A percentile compares a stretch with the other conserved stretches of the same genome.
phyloP scores from a whole-genome alignment of 2,797 vertebrate genomes.

The Schizopygopsis pylzovi region DNA sequence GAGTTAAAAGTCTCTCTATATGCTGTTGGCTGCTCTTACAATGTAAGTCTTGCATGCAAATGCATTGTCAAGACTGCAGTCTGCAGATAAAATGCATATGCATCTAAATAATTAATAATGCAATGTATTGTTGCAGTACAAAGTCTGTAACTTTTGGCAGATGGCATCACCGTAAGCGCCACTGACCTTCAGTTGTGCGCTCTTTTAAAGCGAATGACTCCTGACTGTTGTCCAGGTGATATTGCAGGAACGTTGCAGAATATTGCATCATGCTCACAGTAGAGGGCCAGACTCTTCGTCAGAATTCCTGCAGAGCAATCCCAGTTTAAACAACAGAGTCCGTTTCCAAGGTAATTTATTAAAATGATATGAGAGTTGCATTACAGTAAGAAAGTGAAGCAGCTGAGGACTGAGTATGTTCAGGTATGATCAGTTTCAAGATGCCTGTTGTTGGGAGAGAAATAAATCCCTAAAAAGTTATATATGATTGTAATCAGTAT shows the following conservation, averaged over 20 bases:
- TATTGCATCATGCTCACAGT: conserved; percentile 38
- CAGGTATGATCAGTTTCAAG: too few relatives aligned
- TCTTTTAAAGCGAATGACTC: background rate
- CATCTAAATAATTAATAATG: conserved; percentile 3
- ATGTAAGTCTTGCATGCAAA: background rate
- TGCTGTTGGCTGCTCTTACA: background rate
- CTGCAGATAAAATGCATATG: background rate
- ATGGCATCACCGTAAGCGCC: background rate
- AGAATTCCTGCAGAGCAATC: background rate
- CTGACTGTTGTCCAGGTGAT: conserved; percentile 44
- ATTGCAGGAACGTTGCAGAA: conserved; percentile 29
- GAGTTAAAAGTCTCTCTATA: background rate
- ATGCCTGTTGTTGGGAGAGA: too few relatives aligned
- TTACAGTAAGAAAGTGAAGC: background rate
- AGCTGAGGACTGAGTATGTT: too few relatives aligned
- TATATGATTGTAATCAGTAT: too few relatives aligned
- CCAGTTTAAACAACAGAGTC: conserved; percentile 2
- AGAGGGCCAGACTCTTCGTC: conserved; percentile 19
- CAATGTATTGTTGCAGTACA: background rate
- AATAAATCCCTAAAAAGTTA: too few relatives aligned
- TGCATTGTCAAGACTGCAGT: background rate
- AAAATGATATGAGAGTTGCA: background rate
- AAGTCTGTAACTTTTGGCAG: conserved; percentile 8
- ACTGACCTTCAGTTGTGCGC: conserved; percentile 22
- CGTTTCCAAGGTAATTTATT: conserved; percentile 3